These are phyloP conservation scores for Cynodonichthys magdalenae DNA, from an alignment of 2,797 vertebrate species.

Conservation along the genomic window DNA sequence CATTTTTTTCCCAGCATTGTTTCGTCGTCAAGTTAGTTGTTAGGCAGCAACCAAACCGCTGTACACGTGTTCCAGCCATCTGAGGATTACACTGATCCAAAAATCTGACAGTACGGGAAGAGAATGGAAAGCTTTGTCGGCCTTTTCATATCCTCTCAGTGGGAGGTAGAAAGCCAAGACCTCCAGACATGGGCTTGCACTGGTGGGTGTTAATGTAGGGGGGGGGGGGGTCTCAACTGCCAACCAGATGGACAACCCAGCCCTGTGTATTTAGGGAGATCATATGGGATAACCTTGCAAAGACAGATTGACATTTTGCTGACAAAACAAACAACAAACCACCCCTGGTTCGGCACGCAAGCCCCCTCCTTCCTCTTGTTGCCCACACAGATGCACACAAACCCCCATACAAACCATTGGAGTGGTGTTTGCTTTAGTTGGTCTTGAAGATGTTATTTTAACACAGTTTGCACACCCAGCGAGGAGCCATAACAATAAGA, in stretches of 20 bases:
- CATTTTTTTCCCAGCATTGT: slow-evolving; percentile 52
- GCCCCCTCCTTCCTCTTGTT: slow-evolving; percentile 27
- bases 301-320: slow-evolving; percentile 81
- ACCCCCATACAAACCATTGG: slow-evolving; percentile 38
- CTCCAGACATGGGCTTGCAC: slow-evolving; percentile 65
- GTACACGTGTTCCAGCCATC: slow-evolving; percentile 73
- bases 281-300: slow-evolving; percentile 77
- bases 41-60: slow-evolving; percentile 75
- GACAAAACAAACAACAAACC: slow-evolving; percentile 79
- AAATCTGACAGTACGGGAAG: slow-evolving; percentile 74
- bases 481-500: slow-evolving; percentile 69
- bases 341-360: slow-evolving; percentile 57
- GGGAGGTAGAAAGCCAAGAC: slow-evolving; percentile 78
- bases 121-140: slow-evolving; percentile 76
- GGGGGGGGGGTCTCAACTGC: slow-evolving; percentile 56
- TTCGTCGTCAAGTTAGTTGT: slow-evolving; percentile 74
- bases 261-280: slow-evolving; percentile 74
- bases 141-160: slow-evolving; percentile 76
- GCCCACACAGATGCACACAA: slow-evolving; percentile 20
- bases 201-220: slow-evolving; percentile 64
- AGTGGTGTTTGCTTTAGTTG: slow-evolving; percentile 68
- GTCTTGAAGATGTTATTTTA: slow-evolving; percentile 47
- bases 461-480: slow-evolving; percentile 10
- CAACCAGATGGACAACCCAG: slow-evolving; percentile 77
- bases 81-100: slow-evolving; percentile 75